Evolutionary conservation across 2,113 vertebrate genomes (phyloP).

Genomic region (Suricata suricatta): DNA sequence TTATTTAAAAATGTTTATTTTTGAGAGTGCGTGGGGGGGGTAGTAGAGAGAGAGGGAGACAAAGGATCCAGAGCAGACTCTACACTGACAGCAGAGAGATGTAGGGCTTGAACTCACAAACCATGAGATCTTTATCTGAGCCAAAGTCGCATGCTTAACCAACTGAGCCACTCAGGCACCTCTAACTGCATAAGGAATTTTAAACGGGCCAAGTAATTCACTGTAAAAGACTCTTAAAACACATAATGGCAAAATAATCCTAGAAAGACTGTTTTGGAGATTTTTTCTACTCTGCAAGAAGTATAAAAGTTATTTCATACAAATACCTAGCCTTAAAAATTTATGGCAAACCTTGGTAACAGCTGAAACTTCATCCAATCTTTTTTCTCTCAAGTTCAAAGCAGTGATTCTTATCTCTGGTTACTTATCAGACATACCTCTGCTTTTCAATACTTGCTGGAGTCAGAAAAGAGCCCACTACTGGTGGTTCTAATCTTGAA

Average conservation of each 20-base stretch:
- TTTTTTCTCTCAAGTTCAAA: conserved; percentile 29
- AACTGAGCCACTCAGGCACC: no score
- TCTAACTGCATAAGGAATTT: neutral
- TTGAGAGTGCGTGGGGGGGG: no score
- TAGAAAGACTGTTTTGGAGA: neutral
- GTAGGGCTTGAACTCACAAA: no score
- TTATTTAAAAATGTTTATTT: no score
- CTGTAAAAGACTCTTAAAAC: neutral
- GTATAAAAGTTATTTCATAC: conserved; percentile 35
- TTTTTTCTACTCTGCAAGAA: conserved; percentile 7
- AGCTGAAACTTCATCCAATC: neutral
- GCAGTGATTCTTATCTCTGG: neutral
- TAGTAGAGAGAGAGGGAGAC: no score
- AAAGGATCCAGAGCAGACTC: no score
- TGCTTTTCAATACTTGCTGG: neutral
- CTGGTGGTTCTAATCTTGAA: neutral
- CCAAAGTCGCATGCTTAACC: no score
- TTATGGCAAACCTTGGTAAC: neutral
- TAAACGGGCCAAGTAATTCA: conserved; percentile 49
- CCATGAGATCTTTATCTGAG: no score
- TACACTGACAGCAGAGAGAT: no score
- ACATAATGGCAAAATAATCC: conserved; percentile 9
- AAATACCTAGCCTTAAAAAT: neutral
- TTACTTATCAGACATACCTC: neutral
- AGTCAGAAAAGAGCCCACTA: neutral